These are phyloP conservation scores for Chrysochloris asiatica DNA, from an alignment of 2,113 vertebrate genomes.

Conservation along the genomic window DNA sequence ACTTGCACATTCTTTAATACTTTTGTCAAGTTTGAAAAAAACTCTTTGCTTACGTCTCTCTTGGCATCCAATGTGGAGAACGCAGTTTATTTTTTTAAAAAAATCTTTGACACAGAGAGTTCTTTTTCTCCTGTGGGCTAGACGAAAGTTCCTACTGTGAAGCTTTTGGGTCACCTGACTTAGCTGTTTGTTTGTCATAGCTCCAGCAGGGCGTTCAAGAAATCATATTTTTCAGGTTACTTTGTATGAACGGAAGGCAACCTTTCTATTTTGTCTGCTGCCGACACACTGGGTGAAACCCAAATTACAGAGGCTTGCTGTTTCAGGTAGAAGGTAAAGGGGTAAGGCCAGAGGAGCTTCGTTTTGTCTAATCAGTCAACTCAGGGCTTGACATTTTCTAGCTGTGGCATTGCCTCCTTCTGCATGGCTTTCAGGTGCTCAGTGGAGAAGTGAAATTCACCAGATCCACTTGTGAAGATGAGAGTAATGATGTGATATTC, in stretches of 20 bases:
- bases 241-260: slow-evolving; percentile 1
- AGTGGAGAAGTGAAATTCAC: not conserved
- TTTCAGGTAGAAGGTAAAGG: not conserved
- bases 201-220: not conserved
- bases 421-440: not conserved
- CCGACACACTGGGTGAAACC: not conserved
- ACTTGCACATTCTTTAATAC: not conserved
- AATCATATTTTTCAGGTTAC: slow-evolving; percentile 41
- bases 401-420: too few species aligned
- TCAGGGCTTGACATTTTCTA: not conserved
- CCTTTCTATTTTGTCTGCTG: slow-evolving; percentile 3
- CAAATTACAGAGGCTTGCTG: not conserved
- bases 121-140: slow-evolving; percentile 23
- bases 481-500: accelerated
- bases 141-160: not conserved
- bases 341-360: not conserved
- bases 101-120: not conserved
- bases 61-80: slow-evolving; percentile 35
- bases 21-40: slow-evolving; percentile 15
- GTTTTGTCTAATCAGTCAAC: accelerated
- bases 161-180: slow-evolving; percentile 1
- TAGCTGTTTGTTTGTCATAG: slow-evolving; percentile 43
- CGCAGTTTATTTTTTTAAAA: not conserved
- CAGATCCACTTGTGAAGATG: not conserved
- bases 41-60: slow-evolving; percentile 35